These are phyloP conservation scores for Capra hircus DNA, from an alignment of 2,113 vertebrate genomes.

Conservation along the genomic window DNA sequence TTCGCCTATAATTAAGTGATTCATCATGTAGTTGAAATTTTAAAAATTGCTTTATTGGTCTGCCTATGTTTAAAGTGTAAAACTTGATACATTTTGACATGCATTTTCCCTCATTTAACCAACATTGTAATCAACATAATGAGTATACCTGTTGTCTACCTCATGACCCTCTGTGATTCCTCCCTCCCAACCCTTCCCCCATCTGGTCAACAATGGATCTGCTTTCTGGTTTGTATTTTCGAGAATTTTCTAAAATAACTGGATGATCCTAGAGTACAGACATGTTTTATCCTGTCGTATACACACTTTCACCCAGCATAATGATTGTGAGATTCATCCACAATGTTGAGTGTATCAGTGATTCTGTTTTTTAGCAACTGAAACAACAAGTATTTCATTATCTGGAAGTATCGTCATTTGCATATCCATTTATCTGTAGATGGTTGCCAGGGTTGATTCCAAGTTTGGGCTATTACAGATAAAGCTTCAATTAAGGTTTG, in stretches of 20 bases:
- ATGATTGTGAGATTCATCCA: not conserved
- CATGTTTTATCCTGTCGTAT: no score
- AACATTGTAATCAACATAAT: not conserved
- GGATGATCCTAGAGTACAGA: not conserved
- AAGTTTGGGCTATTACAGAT: not conserved
- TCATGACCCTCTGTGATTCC: not conserved
- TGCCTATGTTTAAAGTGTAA: not conserved
- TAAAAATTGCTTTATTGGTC: not conserved
- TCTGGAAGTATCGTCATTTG: not conserved
- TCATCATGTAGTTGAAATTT: not conserved
- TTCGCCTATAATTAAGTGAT: not conserved
- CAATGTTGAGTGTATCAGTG: no score
- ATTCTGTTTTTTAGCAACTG: not conserved
- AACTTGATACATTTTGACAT: not conserved
- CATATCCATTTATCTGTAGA: not conserved
- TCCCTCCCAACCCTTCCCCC: rapidly evolving
- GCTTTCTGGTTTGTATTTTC: not conserved
- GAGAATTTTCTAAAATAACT: not conserved
- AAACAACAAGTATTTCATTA: not conserved
- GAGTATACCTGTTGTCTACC: not conserved
- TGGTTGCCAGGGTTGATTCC: not conserved
- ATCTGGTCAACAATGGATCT: not conserved
- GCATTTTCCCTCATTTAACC: not conserved
- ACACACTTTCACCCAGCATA: not conserved
- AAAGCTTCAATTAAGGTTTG: not conserved